Evolutionary conservation across 64 coral and sea anemone species (phyloP).

Genomic region (Astreopora myriophthalma): DNA sequence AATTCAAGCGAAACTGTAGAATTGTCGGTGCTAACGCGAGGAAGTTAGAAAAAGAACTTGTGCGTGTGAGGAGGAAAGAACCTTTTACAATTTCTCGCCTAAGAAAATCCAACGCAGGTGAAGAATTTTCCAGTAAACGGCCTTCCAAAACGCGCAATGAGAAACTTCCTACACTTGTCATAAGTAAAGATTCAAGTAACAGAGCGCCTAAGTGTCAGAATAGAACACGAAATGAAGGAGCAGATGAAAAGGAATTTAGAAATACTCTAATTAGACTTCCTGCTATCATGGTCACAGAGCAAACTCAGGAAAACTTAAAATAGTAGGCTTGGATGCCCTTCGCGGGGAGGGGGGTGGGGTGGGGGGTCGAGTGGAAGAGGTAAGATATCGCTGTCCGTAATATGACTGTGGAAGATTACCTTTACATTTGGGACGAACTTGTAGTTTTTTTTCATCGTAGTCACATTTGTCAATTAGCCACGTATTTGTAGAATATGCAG

Average conservation of each 20-base stretch:
- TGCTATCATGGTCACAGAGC: not conserved
- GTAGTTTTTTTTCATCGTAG: no score
- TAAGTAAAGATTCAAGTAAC: not conserved
- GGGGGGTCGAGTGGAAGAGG: no score
- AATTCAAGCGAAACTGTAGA: not conserved
- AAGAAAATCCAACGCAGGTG: no score
- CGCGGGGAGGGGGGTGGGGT: no score
- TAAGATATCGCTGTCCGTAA: no score
- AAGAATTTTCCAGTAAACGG: not conserved
- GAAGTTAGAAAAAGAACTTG: not conserved
- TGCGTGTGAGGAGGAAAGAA: not conserved
- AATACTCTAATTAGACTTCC: not conserved
- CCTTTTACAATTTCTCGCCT: not conserved
- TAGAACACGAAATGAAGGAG: not conserved
- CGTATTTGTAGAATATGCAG: no score
- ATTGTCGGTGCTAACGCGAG: not conserved
- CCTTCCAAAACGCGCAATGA: not conserved
- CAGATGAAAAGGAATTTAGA: not conserved
- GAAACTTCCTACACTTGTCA: conserved; percentile 6
- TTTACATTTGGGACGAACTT: no score
- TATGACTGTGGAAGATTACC: no score
- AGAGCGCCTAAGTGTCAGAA: not conserved
- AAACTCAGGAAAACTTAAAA: not conserved
- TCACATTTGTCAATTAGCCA: no score
- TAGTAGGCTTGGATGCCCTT: no score